A percentile compares a stretch with the other conserved stretches of the same genome.
Evolutionary conservation across 2,113 vertebrate genomes (phyloP).

Genomic region (Syngnathus scovelli): DNA sequence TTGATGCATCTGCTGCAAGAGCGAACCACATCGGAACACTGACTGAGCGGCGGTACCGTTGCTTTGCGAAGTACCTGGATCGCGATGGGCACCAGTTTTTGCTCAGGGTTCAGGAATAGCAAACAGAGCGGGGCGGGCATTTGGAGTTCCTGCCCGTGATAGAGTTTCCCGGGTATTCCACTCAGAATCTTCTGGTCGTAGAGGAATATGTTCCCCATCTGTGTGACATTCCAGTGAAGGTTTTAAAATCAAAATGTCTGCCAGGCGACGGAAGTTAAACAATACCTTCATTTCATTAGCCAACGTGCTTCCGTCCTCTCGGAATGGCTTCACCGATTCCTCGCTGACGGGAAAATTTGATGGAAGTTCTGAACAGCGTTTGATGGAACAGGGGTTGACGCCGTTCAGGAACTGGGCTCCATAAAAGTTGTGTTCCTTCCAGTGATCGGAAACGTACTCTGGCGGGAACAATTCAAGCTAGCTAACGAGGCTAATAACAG

Average conservation of each 20-base stretch:
- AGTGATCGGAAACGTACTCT: constrained; percentile 78
- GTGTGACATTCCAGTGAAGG: background rate
- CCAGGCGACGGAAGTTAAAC: too few relatives aligned
- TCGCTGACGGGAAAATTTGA: constrained; percentile 80
- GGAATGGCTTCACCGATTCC: constrained; percentile 77
- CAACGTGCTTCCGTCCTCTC: constrained; percentile 72
- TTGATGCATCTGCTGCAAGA: too few relatives aligned
- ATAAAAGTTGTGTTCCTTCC: constrained; percentile 80
- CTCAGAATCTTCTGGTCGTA: constrained; percentile 71
- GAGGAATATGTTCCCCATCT: constrained; percentile 78
- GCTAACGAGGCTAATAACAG: too few relatives aligned
- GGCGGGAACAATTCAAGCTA: background rate
- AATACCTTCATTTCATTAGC: constrained; percentile 78
- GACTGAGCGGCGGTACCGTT: too few relatives aligned
- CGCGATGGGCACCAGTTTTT: constrained; percentile 69
- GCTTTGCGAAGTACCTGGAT: constrained; percentile 72
- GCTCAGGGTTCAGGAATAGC: constrained; percentile 55
- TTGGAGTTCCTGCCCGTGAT: constrained; percentile 40
- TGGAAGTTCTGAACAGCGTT: constrained; percentile 74
- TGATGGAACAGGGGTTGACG: constrained; percentile 81
- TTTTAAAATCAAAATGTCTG: too few relatives aligned
- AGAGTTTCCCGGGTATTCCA: constrained; percentile 41
- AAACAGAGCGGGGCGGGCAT: constrained; percentile 64
- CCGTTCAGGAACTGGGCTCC: constrained; percentile 87
- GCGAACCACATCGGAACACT: too few relatives aligned